phyloP scores from a whole-genome alignment of 2,797 vertebrate species.

The Lutjanus campechanus region DNA sequence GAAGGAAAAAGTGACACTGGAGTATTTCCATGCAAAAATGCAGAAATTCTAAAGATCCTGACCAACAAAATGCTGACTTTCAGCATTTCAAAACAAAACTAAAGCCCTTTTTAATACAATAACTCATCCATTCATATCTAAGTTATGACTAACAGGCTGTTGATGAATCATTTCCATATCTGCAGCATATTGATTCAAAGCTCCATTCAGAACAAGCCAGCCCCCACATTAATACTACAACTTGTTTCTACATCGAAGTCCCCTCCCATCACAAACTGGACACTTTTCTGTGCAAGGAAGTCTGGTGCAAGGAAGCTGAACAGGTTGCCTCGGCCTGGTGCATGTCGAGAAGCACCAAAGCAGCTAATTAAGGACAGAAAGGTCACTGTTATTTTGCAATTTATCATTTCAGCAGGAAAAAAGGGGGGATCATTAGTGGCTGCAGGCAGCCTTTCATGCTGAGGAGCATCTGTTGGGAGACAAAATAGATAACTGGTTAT shows the following conservation, averaged over 20 bases:
- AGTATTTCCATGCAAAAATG: background rate
- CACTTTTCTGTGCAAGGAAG: constrained; percentile 10
- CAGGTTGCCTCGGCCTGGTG: background rate
- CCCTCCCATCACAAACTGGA: constrained; percentile 29
- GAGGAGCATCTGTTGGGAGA: constrained; percentile 48
- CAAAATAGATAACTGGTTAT: constrained; percentile 45
- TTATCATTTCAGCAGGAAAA: constrained; percentile 19
- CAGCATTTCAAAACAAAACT: constrained; percentile 6
- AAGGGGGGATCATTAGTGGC: constrained; percentile 36
- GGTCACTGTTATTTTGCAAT: constrained; percentile 33
- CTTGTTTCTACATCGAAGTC: constrained; percentile 15
- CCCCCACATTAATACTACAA: constrained; percentile 40
- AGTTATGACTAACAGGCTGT: constrained; percentile 35
- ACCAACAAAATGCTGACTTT: background rate
- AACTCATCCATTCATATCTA: constrained; percentile 14
- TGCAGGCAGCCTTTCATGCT: constrained; percentile 42
- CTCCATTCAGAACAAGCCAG: constrained; percentile 55
- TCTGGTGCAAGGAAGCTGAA: background rate
- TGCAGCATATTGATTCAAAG: constrained; percentile 42
- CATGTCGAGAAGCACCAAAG: background rate
- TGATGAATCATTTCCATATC: constrained; percentile 57
- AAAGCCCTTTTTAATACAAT: background rate
- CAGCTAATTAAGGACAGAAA: constrained; percentile 40
- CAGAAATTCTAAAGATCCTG: background rate
- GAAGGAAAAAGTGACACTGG: too few species aligned